Percentiles rank a stretch among this genome's conserved stretches.
phyloP scores from a whole-genome alignment of 64 coral and sea anemone species.

The Pocillopora verrucosa region DNA sequence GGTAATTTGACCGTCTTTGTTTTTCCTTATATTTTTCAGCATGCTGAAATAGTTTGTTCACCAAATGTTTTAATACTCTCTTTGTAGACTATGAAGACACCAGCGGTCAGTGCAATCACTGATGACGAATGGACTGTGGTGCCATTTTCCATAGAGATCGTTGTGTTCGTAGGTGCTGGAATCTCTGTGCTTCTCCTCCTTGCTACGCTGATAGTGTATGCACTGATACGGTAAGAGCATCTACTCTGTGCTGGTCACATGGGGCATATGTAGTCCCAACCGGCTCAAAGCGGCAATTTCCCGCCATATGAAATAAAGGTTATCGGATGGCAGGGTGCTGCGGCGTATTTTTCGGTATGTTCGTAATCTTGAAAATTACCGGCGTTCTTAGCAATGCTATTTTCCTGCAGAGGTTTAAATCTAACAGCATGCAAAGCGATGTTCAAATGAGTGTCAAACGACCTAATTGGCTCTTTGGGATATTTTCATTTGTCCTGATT shows the following conservation, averaged over 20 bases:
- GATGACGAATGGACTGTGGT: not conserved
- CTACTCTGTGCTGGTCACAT: not conserved
- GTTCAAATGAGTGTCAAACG: too few species aligned
- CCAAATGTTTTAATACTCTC: not conserved
- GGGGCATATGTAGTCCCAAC: not conserved
- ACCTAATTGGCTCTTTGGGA: too few species aligned
- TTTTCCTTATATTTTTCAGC: not conserved
- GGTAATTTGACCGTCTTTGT: constrained; percentile 36
- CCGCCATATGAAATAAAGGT: too few species aligned
- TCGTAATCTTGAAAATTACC: too few species aligned
- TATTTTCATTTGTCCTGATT: too few species aligned
- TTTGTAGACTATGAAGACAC: constrained; percentile 19
- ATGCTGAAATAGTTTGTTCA: not conserved
- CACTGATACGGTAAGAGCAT: constrained; percentile 64
- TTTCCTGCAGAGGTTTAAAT: too few species aligned
- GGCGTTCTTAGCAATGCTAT: not conserved
- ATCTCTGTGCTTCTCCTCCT: constrained; percentile 60
- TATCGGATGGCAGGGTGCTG: too few species aligned
- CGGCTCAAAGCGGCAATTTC: too few species aligned
- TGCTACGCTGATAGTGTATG: constrained; percentile 69
- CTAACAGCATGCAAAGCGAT: too few species aligned
- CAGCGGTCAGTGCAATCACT: not conserved
- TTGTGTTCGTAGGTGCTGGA: constrained; percentile 70
- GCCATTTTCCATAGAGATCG: constrained; percentile 8
- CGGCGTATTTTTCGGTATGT: too few species aligned